phyloP scores from a whole-genome alignment of 2,797 vertebrate species.

The Myoxocephalus aenaeus region DNA sequence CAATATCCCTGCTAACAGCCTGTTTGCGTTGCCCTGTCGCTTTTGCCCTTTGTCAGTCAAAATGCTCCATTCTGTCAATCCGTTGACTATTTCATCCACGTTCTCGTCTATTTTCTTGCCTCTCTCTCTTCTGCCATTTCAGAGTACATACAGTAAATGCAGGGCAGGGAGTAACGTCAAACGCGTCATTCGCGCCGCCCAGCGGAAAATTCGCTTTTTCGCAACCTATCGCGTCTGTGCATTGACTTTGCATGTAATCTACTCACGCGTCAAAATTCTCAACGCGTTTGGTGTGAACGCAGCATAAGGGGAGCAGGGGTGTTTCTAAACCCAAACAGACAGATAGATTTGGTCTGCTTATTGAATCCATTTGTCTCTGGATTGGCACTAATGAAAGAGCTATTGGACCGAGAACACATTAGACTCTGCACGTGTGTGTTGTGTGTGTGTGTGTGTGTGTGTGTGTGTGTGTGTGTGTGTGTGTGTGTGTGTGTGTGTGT shows the following conservation, averaged over 20 bases:
- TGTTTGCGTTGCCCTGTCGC: constrained; percentile 35
- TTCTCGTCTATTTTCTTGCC: constrained; percentile 39
- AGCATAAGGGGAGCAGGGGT: constrained; percentile 24
- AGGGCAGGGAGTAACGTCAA: constrained; percentile 5
- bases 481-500: constrained; percentile 37
- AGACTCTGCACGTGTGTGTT: constrained; percentile 44
- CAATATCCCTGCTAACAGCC: constrained; percentile 47
- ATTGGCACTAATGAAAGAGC: constrained; percentile 79
- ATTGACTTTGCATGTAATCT: too few species aligned
- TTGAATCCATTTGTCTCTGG: constrained; percentile 76
- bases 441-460: constrained; percentile 32
- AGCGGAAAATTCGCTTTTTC: too few species aligned
- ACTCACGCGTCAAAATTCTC: too few species aligned
- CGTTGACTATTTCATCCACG: constrained; percentile 26
- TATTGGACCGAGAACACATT: constrained; percentile 72
- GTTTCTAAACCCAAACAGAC: constrained; percentile 73
- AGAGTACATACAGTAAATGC: constrained; percentile 55
- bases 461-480: constrained; percentile 35
- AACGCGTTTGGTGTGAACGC: too few species aligned
- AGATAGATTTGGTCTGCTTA: constrained; percentile 73
- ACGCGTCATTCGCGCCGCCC: too few species aligned
- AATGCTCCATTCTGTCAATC: constrained; percentile 49
- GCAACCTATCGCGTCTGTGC: too few species aligned
- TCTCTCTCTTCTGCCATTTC: constrained; percentile 10
- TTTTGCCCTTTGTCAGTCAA: constrained; percentile 21